Evolutionary conservation across 2,888 invertebrate species (phyloP).

Genomic region (Pseudococcus longispinus): DNA sequence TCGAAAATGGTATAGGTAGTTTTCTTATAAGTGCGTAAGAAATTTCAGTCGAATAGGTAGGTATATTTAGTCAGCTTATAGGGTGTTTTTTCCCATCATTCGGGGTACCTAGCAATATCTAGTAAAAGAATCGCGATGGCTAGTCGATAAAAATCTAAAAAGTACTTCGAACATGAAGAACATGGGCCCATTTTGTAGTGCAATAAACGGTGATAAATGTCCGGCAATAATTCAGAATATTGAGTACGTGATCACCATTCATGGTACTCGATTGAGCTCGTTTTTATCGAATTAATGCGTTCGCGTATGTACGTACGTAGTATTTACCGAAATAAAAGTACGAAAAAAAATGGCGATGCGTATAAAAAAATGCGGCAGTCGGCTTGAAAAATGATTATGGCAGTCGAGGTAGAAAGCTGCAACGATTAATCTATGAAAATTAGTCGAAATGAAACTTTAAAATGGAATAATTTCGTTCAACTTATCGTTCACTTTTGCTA

Average conservation of each 20-base stretch:
- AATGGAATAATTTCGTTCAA: not conserved
- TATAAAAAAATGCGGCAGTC: not conserved
- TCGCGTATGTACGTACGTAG: conserved; percentile 6
- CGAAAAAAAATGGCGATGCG: conserved; percentile 10
- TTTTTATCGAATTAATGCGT: conserved; percentile 33
- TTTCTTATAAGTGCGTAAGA: not conserved
- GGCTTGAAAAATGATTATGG: not conserved
- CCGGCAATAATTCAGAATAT: conserved; percentile 53
- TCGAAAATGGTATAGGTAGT: not conserved
- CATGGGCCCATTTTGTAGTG: conserved; percentile 49
- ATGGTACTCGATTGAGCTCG: conserved; percentile 37
- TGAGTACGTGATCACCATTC: conserved; percentile 53
- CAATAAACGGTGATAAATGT: conserved; percentile 53
- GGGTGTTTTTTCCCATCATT: not conserved
- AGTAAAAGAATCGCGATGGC: not conserved
- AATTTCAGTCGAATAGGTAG: conserved; percentile 3
- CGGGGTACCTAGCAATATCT: not conserved
- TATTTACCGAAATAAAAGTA: not conserved
- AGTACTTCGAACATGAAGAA: conserved; percentile 46
- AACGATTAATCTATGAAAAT: not conserved
- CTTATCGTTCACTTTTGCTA: not conserved
- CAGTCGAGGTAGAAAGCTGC: not conserved
- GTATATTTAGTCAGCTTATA: not conserved
- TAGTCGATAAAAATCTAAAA: conserved; percentile 35
- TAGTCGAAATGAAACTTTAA: not conserved